phyloP scores from a whole-genome alignment of 2,113 vertebrate genomes.

The Phaethon lepturus region DNA sequence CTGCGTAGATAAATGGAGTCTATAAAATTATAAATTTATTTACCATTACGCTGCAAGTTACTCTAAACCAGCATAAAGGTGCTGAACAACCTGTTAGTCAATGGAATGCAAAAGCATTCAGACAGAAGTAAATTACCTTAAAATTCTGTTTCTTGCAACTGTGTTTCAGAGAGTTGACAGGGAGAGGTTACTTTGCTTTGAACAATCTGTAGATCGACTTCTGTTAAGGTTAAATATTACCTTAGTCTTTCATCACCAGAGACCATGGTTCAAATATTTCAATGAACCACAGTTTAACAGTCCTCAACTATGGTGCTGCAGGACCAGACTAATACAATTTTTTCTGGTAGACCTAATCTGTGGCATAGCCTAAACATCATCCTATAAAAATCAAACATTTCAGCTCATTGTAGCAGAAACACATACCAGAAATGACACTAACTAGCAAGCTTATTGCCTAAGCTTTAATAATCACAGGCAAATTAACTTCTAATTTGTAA shows the following conservation, averaged over 20 bases:
- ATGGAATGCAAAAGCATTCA: not conserved
- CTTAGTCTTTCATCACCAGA: not conserved
- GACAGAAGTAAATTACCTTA: not conserved
- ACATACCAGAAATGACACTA: not conserved
- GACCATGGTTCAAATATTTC: not conserved
- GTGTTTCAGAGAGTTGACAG: not conserved
- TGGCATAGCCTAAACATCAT: not conserved
- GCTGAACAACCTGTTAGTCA: not conserved
- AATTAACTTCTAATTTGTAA: not conserved
- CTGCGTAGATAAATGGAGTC: not conserved
- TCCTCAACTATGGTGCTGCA: not conserved
- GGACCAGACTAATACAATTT: not conserved
- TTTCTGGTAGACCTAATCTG: not conserved
- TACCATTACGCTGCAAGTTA: not conserved
- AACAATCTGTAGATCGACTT: not conserved
- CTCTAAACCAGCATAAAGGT: not conserved
- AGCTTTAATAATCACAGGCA: not conserved
- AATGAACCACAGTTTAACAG: not conserved
- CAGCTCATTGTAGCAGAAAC: not conserved
- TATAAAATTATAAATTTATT: conserved; percentile 2
- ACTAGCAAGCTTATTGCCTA: not conserved
- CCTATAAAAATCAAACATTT: not conserved
- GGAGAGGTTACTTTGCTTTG: not conserved
- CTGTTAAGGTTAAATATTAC: not conserved
- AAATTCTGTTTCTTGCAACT: not conserved